A percentile compares a stretch with the other conserved stretches of the same genome.
These are phyloP conservation scores for Tupaia chinensis DNA, from an alignment of 2,113 vertebrate genomes.

Conservation along the genomic window DNA sequence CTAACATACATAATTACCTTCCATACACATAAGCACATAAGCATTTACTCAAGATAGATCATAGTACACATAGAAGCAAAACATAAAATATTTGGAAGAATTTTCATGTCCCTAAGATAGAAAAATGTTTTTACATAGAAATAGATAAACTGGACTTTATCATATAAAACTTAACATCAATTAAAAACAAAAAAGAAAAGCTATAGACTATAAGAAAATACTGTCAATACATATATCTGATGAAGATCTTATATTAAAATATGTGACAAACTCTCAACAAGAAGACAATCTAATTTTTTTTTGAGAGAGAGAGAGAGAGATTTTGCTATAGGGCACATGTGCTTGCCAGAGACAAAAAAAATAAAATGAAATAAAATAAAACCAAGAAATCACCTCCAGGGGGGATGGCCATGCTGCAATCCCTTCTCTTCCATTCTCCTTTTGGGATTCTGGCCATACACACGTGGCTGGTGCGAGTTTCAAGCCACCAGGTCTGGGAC, in stretches of 20 bases:
- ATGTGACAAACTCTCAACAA: not conserved
- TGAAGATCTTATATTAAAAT: not conserved
- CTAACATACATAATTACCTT: not conserved
- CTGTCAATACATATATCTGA: not conserved
- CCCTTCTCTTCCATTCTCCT: too few species aligned
- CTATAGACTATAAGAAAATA: not conserved
- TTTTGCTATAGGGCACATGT: too few species aligned
- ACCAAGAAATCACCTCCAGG: too few species aligned
- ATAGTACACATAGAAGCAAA: not conserved
- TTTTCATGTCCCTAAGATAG: not conserved
- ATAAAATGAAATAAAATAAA: too few species aligned
- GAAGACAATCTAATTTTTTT: not conserved
- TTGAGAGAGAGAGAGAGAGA: too few species aligned
- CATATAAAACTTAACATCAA: slow-evolving; percentile 11
- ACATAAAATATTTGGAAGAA: not conserved
- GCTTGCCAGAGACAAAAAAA: too few species aligned
- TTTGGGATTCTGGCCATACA: too few species aligned
- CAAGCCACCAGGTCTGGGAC: too few species aligned
- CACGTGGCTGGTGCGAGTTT: too few species aligned
- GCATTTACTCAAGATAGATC: not conserved
- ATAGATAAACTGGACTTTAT: slow-evolving; percentile 2
- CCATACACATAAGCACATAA: not conserved
- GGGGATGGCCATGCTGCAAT: too few species aligned
- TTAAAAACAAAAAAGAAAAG: slow-evolving; percentile 15
- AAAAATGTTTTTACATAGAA: slow-evolving; percentile 4